Base-by-base conservation (phyloP, 2,797 vertebrate genomes). In the Melanogrammus aeglefinus region DNA sequence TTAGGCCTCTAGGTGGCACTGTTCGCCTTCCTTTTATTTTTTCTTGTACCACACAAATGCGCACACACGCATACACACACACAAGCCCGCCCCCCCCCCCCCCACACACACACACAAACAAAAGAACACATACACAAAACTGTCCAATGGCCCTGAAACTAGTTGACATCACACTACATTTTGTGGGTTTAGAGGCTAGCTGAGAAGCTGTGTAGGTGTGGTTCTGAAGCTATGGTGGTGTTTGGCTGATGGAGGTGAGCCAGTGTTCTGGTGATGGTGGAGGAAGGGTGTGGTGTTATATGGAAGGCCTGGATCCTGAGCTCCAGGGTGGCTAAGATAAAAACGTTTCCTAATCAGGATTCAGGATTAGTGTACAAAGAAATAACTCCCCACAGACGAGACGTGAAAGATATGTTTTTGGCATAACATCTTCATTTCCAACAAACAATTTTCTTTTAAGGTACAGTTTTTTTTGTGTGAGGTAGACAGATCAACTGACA, bases 401-500 rank as follows among this genome's bases (percentile, higher is more conserved):
- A 81, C 85, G 79, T 82, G 72, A 39, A 75, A 78, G n/a, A 7
- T 31, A 36, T 39, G 76, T 13, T 83, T 69, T 88, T 82, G 82
- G 82, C 86, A 83, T 80, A 76, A 83, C 87, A 89, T 91, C 87
- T 92, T 93, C 87, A 92, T 91, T 91, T 91, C 83, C 81, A 89
- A 88, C 81, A 92, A 89, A 91, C 85, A 69, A n/a, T 69, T 69
- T 69, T 63, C 57, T 63, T 69, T 69, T 69, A 27, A 89, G 76
- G 66, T 74, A 79, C 84, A 90, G 90, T 86, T 86, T 89, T 89
- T 77, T 87, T 39, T 73, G 36, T 87, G 86, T 91, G 91, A 94
- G 91, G 93, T 93, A 92, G 92, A 91, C 88, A 90, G 86, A 83
- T 89, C 84, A 90, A 91, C 91, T 90, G 88, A 75, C 91, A 91